Conservation (phyloP, 2,113 vertebrate species). For the Aviceda subcristata region DNA sequence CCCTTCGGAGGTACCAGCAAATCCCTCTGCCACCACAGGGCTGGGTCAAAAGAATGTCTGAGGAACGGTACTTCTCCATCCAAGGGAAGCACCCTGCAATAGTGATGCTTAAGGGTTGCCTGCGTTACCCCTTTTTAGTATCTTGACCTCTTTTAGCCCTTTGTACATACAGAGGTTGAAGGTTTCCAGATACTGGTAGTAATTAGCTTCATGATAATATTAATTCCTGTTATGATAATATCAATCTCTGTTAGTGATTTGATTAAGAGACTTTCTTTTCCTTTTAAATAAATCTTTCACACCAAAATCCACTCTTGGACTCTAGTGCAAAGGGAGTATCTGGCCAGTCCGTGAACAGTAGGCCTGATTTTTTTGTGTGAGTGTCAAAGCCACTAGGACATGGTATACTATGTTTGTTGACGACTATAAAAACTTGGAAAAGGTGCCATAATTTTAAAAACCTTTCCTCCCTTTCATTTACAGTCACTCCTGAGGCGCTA, state of each 20-base stretch:
- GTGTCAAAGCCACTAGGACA: background rate
- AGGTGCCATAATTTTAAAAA: background rate
- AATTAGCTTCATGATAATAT: background rate
- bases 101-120: background rate
- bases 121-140: background rate
- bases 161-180: background rate
- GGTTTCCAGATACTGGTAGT: background rate
- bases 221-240: background rate
- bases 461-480: background rate
- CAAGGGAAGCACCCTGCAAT: fast-evolving
- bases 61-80: background rate
- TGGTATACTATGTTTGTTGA: background rate
- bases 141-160: background rate
- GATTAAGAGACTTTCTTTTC: background rate
- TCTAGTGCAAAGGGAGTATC: background rate
- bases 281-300: background rate
- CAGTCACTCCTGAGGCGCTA: background rate
- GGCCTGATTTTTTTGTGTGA: background rate
- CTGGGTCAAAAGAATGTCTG: background rate
- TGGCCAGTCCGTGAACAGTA: background rate
- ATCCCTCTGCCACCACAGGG: background rate
- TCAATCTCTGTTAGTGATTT: background rate
- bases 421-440: background rate
- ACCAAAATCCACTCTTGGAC: background rate
- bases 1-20: fast-evolving